Evolutionary conservation across 2,113 vertebrate species (phyloP).

Genomic region (Nyctereutes procyonoides): DNA sequence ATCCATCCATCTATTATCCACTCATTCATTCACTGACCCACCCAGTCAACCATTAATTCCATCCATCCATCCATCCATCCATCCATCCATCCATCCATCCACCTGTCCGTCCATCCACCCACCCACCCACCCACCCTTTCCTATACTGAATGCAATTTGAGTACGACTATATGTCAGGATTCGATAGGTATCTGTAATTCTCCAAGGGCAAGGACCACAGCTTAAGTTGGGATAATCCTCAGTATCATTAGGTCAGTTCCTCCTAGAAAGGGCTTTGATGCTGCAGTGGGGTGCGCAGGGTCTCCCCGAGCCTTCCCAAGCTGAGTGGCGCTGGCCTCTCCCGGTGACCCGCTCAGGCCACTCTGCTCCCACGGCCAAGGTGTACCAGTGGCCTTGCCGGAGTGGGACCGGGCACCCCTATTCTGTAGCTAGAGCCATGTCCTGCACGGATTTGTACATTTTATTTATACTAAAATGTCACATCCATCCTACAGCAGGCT

Average conservation of each 20-base stretch:
- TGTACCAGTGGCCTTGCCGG: constrained; percentile 38
- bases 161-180: not conserved
- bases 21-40: too few relatives aligned
- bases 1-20: not conserved
- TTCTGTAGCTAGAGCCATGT: constrained; percentile 40
- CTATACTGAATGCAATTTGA: not conserved
- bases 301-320: not conserved
- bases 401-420: constrained; percentile 60
- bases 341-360: constrained; percentile 27
- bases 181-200: not conserved
- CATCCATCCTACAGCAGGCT: constrained; percentile 66
- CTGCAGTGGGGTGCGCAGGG: not conserved
- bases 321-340: not conserved
- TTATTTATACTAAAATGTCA: constrained; percentile 72
- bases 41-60: too few relatives aligned
- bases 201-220: too few relatives aligned
- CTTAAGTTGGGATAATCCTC: not conserved
- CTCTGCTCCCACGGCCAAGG: not conserved
- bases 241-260: rapidly evolving
- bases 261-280: too few relatives aligned
- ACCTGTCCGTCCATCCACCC: not conserved
- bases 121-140: not conserved
- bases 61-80: too few relatives aligned
- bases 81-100: rapidly evolving
- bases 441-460: constrained; percentile 66